These are phyloP conservation scores for Indicator indicator DNA, from an alignment of 2,113 vertebrate species.

Conservation along the genomic window DNA sequence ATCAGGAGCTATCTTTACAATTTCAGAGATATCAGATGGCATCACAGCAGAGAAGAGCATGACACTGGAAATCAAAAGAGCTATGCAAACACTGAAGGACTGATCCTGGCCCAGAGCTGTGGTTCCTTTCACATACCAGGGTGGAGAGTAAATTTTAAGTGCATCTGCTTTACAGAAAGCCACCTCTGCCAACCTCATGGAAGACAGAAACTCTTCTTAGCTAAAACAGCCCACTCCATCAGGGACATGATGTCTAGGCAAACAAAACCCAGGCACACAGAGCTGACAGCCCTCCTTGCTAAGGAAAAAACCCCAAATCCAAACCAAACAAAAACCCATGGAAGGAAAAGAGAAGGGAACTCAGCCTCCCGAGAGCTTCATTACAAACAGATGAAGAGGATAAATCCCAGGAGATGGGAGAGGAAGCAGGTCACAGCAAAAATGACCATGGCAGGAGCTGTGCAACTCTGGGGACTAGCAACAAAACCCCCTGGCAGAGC, in stretches of 20 bases:
- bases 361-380: neutral
- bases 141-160: neutral
- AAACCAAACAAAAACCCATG: neutral
- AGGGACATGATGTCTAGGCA: neutral
- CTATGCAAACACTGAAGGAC: neutral
- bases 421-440: neutral
- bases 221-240: neutral
- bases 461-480: neutral
- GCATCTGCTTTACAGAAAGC: neutral
- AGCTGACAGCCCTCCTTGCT: neutral
- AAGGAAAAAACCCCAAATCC: neutral
- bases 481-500: rapidly evolving
- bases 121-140: neutral
- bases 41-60: neutral
- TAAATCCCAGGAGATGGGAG: neutral
- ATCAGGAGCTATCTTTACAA: neutral
- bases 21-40: neutral
- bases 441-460: neutral
- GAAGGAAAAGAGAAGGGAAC: neutral
- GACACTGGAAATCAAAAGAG: neutral
- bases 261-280: neutral
- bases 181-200: neutral
- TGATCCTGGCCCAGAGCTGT: neutral
- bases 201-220: neutral
- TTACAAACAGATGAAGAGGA: neutral